Conservation (phyloP, 35 echinoderm and acorn worm species). For the Lytechinus variegatus region DNA sequence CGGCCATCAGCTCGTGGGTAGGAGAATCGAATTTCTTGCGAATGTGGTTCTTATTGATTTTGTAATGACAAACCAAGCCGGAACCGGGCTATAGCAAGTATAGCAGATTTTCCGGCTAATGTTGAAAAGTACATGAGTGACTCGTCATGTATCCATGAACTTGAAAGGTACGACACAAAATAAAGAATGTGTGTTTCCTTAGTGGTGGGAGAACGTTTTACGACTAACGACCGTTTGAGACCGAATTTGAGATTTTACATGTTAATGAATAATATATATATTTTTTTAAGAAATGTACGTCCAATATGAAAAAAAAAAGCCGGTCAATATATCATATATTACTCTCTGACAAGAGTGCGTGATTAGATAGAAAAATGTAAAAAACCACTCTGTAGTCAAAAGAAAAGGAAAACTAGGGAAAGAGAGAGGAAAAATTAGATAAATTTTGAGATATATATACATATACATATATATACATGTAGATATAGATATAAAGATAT, state of each 20-base stretch:
- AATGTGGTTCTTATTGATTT: constrained; percentile 20
- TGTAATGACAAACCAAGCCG: background rate
- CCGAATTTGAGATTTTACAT: background rate
- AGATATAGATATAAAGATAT: no score
- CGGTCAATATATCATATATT: no score
- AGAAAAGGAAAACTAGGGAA: no score
- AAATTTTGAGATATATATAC: no score
- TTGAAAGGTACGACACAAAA: background rate
- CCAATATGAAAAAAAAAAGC: background rate
- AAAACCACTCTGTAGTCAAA: no score
- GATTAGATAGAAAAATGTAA: no score
- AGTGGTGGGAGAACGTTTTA: background rate
- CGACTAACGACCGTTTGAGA: background rate
- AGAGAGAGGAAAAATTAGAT: no score
- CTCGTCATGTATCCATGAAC: background rate
- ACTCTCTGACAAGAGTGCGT: no score
- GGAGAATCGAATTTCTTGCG: background rate
- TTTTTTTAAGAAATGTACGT: background rate
- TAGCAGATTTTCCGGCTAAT: background rate
- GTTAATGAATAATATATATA: background rate
- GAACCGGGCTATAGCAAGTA: background rate
- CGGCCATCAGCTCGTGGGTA: background rate
- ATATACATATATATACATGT: no score
- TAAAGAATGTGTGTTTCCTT: background rate
- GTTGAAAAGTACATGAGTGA: background rate